Conservation (phyloP, 2,888 invertebrate species). For the Andrena praecox region DNA sequence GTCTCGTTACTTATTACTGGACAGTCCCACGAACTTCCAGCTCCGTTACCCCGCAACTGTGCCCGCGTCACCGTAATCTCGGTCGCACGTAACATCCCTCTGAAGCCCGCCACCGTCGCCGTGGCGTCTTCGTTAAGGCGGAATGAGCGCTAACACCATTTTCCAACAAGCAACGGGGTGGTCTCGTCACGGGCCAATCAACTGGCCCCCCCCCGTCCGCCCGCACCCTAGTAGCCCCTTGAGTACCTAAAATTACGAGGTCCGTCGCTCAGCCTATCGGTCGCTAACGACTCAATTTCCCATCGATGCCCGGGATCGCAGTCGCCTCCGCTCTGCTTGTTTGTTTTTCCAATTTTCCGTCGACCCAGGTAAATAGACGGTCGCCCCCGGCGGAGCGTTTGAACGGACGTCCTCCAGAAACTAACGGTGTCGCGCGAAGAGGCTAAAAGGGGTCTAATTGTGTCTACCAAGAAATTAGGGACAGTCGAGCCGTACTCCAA, state of each 20-base stretch:
- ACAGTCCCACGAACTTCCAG: too few species aligned
- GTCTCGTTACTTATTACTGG: too few species aligned
- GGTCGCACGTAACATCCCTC: too few species aligned
- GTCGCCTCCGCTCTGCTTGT: conserved; percentile 47
- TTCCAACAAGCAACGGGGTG: conserved; percentile 54
- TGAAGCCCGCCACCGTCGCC: not conserved
- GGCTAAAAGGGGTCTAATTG: conserved; percentile 68
- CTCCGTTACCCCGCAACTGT: too few species aligned
- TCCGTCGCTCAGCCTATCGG: conserved; percentile 51
- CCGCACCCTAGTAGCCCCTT: conserved; percentile 42
- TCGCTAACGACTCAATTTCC: conserved; percentile 71
- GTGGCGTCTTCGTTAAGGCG: conserved; percentile 30
- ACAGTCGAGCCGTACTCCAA: conserved; percentile 63
- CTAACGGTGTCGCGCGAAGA: conserved; percentile 35
- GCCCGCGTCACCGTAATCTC: too few species aligned
- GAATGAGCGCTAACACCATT: conserved; percentile 48
- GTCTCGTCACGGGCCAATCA: conserved; percentile 45
- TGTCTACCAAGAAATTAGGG: conserved; percentile 71
- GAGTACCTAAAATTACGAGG: conserved; percentile 64
- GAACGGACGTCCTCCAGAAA: conserved; percentile 2
- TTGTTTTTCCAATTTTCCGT: conserved; percentile 76
- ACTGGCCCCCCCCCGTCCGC: conserved; percentile 2
- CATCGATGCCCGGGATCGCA: conserved; percentile 25
- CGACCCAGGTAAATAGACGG: conserved; percentile 62
- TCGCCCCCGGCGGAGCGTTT: not conserved